phyloP scores from a whole-genome alignment of 1,140 invertebrate genomes.

The Sinella curviseta region DNA sequence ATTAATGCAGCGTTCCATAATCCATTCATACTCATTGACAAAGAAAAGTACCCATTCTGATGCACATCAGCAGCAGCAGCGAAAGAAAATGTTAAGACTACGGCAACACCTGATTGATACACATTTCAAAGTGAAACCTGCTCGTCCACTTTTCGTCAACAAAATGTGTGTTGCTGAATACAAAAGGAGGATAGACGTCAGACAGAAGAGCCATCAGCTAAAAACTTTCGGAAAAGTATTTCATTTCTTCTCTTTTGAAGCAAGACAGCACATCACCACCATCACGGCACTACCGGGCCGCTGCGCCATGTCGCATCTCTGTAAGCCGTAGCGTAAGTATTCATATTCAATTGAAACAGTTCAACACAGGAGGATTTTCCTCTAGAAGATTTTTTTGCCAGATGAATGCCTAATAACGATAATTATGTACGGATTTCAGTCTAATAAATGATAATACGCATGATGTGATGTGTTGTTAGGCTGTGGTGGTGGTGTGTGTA shows the following conservation, averaged over 20 bases:
- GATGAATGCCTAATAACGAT: neutral
- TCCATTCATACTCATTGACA: too few relatives aligned
- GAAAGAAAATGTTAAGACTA: neutral
- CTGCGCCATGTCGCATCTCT: too few relatives aligned
- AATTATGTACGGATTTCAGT: neutral
- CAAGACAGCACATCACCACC: too few relatives aligned
- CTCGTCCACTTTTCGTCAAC: neutral
- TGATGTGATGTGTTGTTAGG: too few relatives aligned
- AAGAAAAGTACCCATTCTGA: too few relatives aligned
- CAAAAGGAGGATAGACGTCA: neutral
- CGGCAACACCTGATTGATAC: neutral
- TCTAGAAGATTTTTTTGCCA: neutral
- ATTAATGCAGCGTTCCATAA: too few relatives aligned
- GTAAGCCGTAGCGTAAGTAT: too few relatives aligned
- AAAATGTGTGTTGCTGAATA: neutral
- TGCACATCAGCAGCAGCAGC: neutral
- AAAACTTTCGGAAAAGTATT: neutral
- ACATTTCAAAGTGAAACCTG: neutral
- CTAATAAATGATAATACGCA: neutral
- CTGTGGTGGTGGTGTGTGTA: too few relatives aligned
- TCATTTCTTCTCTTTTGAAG: too few relatives aligned
- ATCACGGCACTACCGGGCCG: too few relatives aligned
- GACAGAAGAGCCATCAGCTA: too few relatives aligned
- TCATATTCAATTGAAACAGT: neutral
- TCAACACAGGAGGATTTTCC: neutral